These are phyloP conservation scores for Sebastes miniatus DNA, from an alignment of 2,797 vertebrate species.

Conservation along the genomic window DNA sequence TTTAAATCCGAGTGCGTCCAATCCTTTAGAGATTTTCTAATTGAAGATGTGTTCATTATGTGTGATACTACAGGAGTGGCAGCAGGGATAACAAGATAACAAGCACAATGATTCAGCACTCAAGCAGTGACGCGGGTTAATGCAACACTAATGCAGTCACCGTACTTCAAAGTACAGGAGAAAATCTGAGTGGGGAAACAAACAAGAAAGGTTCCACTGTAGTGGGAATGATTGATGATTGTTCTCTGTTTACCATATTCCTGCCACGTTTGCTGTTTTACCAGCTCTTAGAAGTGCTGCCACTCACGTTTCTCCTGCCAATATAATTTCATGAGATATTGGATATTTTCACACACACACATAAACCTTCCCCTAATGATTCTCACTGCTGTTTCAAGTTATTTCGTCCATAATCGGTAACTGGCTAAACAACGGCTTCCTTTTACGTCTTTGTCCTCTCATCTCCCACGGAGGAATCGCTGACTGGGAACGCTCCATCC, in stretches of 20 bases:
- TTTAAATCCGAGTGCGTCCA: not conserved
- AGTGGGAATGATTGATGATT: constrained; percentile 38
- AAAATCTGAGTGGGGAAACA: constrained; percentile 17
- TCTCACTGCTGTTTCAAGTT: constrained; percentile 21
- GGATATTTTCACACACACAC: constrained; percentile 31
- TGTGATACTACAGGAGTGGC: not conserved
- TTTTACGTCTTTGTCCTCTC: constrained; percentile 32
- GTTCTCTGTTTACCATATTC: constrained; percentile 39
- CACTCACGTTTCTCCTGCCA: constrained; percentile 35
- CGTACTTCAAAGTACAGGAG: not conserved
- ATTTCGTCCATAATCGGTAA: constrained; percentile 4
- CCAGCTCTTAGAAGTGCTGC: constrained; percentile 37
- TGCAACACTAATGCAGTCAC: constrained; percentile 8
- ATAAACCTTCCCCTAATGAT: constrained; percentile 9
- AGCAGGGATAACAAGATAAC: constrained; percentile 18
- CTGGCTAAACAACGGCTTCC: constrained; percentile 18
- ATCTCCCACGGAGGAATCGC: constrained; percentile 16
- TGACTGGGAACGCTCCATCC: constrained; percentile 22
- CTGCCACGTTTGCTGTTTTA: constrained; percentile 9
- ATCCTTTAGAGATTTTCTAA: constrained; percentile 2
- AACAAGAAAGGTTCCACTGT: constrained; percentile 2
- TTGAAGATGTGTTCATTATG: constrained; percentile 2
- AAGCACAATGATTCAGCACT: not conserved
- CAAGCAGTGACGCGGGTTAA: constrained; percentile 14
- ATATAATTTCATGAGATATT: constrained; percentile 28